Evolutionary conservation across 1,140 invertebrate species (phyloP).

Genomic region (Euschistus heros): DNA sequence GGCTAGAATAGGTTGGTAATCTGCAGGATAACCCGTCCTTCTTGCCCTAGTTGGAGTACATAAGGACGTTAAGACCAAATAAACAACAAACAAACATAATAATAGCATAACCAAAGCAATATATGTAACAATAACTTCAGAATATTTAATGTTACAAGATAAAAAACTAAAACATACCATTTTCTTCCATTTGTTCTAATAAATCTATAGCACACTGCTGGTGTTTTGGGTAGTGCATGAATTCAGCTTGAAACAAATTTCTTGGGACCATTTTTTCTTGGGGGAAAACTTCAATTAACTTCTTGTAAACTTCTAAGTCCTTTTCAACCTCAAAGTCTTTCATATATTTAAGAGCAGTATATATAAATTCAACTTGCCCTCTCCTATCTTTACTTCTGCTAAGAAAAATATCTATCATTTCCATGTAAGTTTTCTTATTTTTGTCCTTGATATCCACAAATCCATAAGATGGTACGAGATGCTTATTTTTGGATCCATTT

Average conservation of each 20-base stretch:
- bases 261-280: conserved; percentile 77
- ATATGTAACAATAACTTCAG: too few relatives aligned
- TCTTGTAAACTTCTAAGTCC: conserved; percentile 87
- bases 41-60: too few relatives aligned
- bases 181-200: conserved; percentile 81
- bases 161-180: too few relatives aligned
- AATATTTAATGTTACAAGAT: too few relatives aligned
- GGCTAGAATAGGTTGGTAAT: too few relatives aligned
- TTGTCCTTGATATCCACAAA: conserved; percentile 43
- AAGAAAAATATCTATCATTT: conserved; percentile 61
- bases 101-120: too few relatives aligned
- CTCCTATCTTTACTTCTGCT: conserved; percentile 46
- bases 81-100: too few relatives aligned
- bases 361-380: conserved; percentile 90
- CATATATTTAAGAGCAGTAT: conserved; percentile 76
- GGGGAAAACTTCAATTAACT: conserved; percentile 80
- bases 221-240: conserved; percentile 88
- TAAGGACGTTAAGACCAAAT: too few relatives aligned
- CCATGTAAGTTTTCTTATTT: conserved; percentile 59
- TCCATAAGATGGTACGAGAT: background rate
- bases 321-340: conserved; percentile 80
- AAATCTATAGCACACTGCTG: conserved; percentile 82
- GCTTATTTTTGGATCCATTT: background rate
- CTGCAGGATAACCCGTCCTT: too few relatives aligned
- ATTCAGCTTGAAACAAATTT: conserved; percentile 73